Evolutionary conservation across 2,888 invertebrate species (phyloP), one percentile per base, ranked within the genome.

Genomic region (Diarsia mendica): DNA sequence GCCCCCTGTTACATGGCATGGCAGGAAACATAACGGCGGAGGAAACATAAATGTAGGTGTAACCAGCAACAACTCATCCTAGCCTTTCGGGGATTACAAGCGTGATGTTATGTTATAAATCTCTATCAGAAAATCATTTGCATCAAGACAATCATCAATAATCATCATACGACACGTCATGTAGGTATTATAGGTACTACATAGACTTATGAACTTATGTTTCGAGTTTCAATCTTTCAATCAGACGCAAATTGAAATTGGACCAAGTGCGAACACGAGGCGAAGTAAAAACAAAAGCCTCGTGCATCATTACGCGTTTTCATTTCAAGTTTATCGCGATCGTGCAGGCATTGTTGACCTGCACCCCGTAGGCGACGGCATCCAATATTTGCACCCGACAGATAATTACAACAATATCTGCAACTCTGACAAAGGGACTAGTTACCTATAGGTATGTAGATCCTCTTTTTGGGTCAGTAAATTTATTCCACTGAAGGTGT

Each of bases 61-160:
- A 39, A 39, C 39, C 8, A 39, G 39, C 39, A 39, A 39, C 39
- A 39, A 39, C 39, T 39, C 8, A 39, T 5, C 39, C 39, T 39
- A 39, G 6, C 39, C 39, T 1, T 39, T 39, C 39, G 39, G 39
- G 39, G 39, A 39, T 39, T 8, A 39, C 39, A 39, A 6, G 39
- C 39, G 39, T 39, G 39, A 39, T 39, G 6, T 39, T 39, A 39
- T 39, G 39, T 39, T 39, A 39, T 84, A 77, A 83, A 79, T 82
- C 70, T 75, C 79, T 73, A 76, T 85, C 83, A 80, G 85, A 87
- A 84, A 79, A 75, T 79, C 72, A 87, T 88, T 87, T 79, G 77
- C 85, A 84, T 39, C 39, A 68, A 49, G 8, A 51, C 33, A 3
- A 39, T 23, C 20, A 48, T 48, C 39, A 9, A 51, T 33, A 3